Percentiles rank a stretch among this genome's conserved stretches.
These are phyloP conservation scores for Chymomyza caudatula DNA, from an alignment of 2,888 invertebrate genomes.

Conservation along the genomic window DNA sequence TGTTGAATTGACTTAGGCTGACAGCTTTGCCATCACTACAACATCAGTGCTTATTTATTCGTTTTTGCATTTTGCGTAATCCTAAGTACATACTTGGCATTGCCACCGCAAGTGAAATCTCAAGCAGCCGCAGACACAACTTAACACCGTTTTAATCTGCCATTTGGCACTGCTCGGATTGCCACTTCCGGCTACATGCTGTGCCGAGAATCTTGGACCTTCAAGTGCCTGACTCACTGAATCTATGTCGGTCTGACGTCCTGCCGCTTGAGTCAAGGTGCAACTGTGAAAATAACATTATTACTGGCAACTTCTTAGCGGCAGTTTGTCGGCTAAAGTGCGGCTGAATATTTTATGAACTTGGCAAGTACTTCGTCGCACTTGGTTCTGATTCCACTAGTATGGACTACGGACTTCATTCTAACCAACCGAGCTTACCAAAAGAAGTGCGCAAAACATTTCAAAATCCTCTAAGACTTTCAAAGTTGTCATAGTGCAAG, in stretches of 20 bases:
- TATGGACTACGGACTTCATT: not conserved
- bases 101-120: conserved; percentile 38
- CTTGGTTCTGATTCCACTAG: conserved; percentile 18
- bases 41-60: conserved; percentile 23
- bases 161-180: conserved; percentile 59
- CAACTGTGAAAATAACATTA: conserved; percentile 59
- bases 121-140: conserved; percentile 39
- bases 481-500: too few relatives aligned
- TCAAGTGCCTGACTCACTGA: not conserved
- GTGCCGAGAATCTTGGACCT: not conserved
- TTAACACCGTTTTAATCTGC: conserved; percentile 66
- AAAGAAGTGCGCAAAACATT: not conserved
- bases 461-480: too few relatives aligned
- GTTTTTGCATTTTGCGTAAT: conserved; percentile 26
- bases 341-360: conserved; percentile 73
- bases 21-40: not conserved
- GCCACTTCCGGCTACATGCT: conserved; percentile 31
- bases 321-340: conserved; percentile 64
- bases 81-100: conserved; percentile 41
- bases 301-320: conserved; percentile 67
- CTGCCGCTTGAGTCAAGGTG: conserved; percentile 46
- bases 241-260: conserved; percentile 16
- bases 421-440: not conserved
- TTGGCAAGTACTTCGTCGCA: conserved; percentile 64
- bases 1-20: not conserved